Conservation (phyloP, 2,888 invertebrate genomes). For the Drosophila percnosoma region DNA sequence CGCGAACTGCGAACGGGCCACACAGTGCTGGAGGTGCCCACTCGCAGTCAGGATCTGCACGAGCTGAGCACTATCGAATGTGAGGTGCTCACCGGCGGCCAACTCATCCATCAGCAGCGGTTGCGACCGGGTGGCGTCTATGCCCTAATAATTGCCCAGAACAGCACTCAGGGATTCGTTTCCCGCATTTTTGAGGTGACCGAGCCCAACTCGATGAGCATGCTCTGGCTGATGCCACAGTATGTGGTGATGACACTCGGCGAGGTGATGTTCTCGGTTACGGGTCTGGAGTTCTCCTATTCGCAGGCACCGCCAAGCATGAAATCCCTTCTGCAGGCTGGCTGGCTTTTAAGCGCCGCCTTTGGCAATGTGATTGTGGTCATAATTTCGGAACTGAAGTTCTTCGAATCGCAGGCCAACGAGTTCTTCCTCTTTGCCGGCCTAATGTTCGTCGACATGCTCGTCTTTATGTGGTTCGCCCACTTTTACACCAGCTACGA, state of each 20-base stretch:
- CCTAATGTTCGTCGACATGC: conserved; percentile 93
- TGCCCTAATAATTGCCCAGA: conserved; percentile 70
- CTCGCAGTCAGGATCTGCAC: conserved; percentile 57
- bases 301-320: conserved; percentile 90
- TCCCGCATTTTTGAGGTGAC: conserved; percentile 67
- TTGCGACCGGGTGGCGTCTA: conserved; percentile 83
- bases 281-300: conserved; percentile 89
- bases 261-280: conserved; percentile 88
- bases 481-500: conserved; percentile 88
- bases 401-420: conserved; percentile 91
- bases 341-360: conserved; percentile 96
- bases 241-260: conserved; percentile 88
- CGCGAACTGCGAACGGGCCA: conserved; percentile 44
- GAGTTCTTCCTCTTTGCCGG: conserved; percentile 95
- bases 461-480: conserved; percentile 92
- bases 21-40: conserved; percentile 47
- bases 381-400: conserved; percentile 91
- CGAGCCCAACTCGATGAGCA: conserved; percentile 86
- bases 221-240: conserved; percentile 88
- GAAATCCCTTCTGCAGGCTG: conserved; percentile 96
- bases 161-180: conserved; percentile 16
- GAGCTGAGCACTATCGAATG: conserved; percentile 71
- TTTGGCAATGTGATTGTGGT: conserved; percentile 97
- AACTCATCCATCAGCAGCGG: conserved; percentile 29
- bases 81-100: conserved; percentile 52